These are phyloP conservation scores for Cydia strobilella DNA, from an alignment of 1,140 invertebrate genomes.

Conservation along the genomic window DNA sequence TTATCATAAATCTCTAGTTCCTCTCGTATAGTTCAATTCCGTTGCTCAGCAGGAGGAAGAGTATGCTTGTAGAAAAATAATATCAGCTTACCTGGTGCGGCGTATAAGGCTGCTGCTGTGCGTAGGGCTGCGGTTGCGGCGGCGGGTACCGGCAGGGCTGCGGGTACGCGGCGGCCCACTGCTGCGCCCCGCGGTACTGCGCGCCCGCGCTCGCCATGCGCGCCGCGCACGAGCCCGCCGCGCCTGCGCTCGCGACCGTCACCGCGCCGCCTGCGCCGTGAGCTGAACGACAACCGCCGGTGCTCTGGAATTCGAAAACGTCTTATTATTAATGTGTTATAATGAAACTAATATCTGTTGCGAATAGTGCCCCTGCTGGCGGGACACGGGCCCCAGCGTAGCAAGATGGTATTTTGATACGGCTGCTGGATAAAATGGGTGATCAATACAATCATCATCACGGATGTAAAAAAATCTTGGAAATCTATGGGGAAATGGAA, in stretches of 20 bases:
- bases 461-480: too few species aligned
- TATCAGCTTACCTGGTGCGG: conserved; percentile 62
- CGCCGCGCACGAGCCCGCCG: conserved; percentile 65
- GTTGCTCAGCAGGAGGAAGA: too few species aligned
- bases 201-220: conserved; percentile 77
- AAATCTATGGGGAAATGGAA: too few species aligned
- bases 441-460: too few species aligned
- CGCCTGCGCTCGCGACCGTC: conserved; percentile 63
- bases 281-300: conserved; percentile 68
- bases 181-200: conserved; percentile 72
- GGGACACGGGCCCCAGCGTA: too few species aligned
- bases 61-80: background rate
- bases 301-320: conserved; percentile 54
- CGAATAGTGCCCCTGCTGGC: too few species aligned
- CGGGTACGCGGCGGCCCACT: conserved; percentile 72
- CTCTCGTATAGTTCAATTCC: too few species aligned
- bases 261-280: conserved; percentile 62
- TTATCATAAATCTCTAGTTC: too few species aligned
- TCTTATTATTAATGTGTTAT: background rate
- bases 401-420: too few species aligned
- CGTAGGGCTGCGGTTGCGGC: conserved; percentile 72
- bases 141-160: conserved; percentile 76
- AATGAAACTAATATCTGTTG: background rate
- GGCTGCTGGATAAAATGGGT: too few species aligned
- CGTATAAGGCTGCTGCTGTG: conserved; percentile 68